phyloP scores from a whole-genome alignment of 2,797 vertebrate species.

The Gadopsis marmoratus region DNA sequence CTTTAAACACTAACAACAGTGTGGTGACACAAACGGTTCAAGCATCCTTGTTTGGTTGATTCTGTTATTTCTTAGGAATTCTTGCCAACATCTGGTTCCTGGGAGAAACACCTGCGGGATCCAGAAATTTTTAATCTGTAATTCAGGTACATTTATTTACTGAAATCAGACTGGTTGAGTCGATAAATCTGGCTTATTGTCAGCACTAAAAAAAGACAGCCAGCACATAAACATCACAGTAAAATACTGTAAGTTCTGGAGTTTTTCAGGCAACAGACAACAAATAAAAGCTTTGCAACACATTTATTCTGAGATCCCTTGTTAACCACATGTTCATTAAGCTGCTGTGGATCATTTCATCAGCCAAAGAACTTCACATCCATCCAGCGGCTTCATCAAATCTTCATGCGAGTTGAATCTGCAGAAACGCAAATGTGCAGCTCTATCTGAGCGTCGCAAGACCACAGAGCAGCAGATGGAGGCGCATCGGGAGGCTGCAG shows the following conservation, averaged over 20 bases:
- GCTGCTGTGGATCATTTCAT: background rate
- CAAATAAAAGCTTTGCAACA: no score
- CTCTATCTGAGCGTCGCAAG: background rate
- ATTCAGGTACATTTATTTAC: no score
- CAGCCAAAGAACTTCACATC: background rate
- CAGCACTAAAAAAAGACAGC: background rate
- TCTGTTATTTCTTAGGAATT: no score
- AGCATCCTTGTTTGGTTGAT: no score
- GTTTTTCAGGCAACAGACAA: background rate
- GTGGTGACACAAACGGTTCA: no score
- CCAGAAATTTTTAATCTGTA: background rate
- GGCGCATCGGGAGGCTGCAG: conserved; percentile 45
- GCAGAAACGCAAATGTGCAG: background rate
- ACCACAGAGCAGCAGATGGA: conserved; percentile 38
- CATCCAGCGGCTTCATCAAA: background rate
- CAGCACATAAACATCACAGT: no score
- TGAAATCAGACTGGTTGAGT: no score
- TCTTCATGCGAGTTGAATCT: background rate
- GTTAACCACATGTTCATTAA: background rate
- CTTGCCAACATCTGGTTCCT: no score
- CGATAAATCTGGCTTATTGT: background rate
- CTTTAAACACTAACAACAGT: background rate
- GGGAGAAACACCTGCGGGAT: no score
- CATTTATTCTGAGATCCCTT: background rate
- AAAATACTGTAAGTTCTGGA: no score